Conservation (phyloP, 2,888 invertebrate species). For the Tanytarsus gracilentus region DNA sequence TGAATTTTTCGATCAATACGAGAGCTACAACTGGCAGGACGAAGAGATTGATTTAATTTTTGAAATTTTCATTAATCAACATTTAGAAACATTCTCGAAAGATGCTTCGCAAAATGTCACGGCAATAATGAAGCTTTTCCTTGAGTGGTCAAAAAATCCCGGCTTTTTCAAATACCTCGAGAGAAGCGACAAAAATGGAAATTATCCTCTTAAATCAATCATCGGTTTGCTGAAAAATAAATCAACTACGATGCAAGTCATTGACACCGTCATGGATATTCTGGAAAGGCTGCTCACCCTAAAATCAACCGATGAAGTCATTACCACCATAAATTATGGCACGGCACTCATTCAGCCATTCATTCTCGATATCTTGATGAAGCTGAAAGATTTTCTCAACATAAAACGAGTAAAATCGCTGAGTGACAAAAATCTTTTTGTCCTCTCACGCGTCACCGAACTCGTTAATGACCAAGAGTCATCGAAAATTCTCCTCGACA, state of each 20-base stretch:
- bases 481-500: conserved; percentile 58
- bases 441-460: conserved; percentile 67
- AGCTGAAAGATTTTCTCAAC: conserved; percentile 49
- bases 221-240: conserved; percentile 65
- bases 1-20: conserved; percentile 71
- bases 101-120: conserved; percentile 82
- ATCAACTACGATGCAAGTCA: conserved; percentile 52
- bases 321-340: conserved; percentile 54
- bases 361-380: conserved; percentile 55
- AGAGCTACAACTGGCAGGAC: conserved; percentile 61
- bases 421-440: conserved; percentile 59
- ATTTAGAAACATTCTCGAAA: conserved; percentile 59
- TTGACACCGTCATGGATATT: conserved; percentile 61
- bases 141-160: conserved; percentile 71
- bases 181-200: conserved; percentile 47
- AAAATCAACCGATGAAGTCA: conserved; percentile 49
- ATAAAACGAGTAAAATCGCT: conserved; percentile 38
- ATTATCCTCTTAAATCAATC: conserved; percentile 47
- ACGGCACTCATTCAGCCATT: conserved; percentile 65
- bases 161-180: conserved; percentile 64
- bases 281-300: conserved; percentile 63
- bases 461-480: conserved; percentile 58
- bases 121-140: conserved; percentile 66
- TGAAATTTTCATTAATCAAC: conserved; percentile 71
- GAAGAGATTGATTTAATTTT: conserved; percentile 67